Percentiles rank a stretch among this genome's conserved stretches.
These are phyloP conservation scores for Chrysochloris asiatica DNA, from an alignment of 2,113 vertebrate species.

Conservation along the genomic window DNA sequence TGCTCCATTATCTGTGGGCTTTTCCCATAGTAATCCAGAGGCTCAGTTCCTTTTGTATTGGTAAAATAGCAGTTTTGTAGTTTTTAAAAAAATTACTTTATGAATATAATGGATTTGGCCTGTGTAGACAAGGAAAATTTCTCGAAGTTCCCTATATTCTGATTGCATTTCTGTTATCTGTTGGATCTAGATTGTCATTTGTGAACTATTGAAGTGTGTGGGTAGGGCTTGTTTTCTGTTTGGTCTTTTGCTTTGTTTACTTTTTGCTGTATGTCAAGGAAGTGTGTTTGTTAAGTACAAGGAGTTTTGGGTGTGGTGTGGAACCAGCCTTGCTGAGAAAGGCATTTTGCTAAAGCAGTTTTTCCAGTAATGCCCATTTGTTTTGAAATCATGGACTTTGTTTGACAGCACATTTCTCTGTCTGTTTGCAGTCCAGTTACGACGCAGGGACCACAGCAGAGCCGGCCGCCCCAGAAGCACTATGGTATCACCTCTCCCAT, in stretches of 20 bases:
- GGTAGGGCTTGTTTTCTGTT: not conserved
- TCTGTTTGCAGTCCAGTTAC: slow-evolving; percentile 87
- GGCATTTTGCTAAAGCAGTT: not conserved
- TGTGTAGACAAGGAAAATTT: too few species aligned
- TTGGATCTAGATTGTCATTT: too few species aligned
- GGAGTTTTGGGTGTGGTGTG: not conserved
- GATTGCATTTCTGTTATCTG: too few species aligned
- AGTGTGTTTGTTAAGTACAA: not conserved
- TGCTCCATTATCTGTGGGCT: too few species aligned
- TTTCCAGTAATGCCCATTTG: slow-evolving; percentile 1
- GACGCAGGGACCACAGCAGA: slow-evolving; percentile 89
- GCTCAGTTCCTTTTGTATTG: too few species aligned
- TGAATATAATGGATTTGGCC: not conserved
- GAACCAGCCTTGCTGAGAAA: not conserved
- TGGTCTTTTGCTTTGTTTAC: too few species aligned
- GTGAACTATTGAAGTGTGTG: too few species aligned
- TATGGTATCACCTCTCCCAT: slow-evolving; percentile 94
- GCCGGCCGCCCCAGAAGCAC: slow-evolving; percentile 87
- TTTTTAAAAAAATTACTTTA: too few species aligned
- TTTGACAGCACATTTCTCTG: slow-evolving; percentile 79
- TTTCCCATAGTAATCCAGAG: too few species aligned
- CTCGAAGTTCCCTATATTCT: not conserved
- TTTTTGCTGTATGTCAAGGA: slow-evolving; percentile 11
- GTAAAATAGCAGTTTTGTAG: too few species aligned
- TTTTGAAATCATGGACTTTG: slow-evolving; percentile 46